A percentile compares a stretch with the other conserved stretches of the same genome.
These are phyloP conservation scores for Vireo griseus DNA, from an alignment of 2,797 vertebrate species.

Conservation along the genomic window DNA sequence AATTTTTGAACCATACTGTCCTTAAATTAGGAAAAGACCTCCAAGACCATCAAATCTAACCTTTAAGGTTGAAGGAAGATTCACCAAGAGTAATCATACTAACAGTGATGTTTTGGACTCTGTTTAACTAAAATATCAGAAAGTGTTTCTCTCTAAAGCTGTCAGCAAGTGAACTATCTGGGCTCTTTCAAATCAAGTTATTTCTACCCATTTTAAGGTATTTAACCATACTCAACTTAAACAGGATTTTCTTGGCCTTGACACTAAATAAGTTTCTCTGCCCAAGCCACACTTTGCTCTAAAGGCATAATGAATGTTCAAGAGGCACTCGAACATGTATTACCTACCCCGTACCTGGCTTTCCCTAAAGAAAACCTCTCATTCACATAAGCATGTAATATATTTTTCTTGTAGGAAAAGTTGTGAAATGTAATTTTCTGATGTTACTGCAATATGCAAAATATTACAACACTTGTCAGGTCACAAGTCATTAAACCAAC, in stretches of 20 bases:
- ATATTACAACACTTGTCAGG: neutral
- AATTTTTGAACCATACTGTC: neutral
- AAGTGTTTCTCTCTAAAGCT: neutral
- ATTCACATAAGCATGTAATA: neutral
- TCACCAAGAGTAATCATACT: neutral
- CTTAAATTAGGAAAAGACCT: neutral
- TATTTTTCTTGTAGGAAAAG: neutral
- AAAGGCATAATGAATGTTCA: neutral
- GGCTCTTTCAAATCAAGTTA: neutral
- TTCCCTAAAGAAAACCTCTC: neutral
- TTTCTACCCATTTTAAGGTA: neutral
- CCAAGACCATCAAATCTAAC: neutral
- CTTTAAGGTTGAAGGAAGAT: neutral
- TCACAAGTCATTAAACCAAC: neutral
- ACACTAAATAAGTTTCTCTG: neutral
- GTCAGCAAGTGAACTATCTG: neutral
- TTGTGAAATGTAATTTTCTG: neutral
- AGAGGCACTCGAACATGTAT: neutral
- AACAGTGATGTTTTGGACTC: neutral
- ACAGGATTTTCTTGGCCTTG: neutral
- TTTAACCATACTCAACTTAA: neutral
- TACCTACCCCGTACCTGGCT: neutral
- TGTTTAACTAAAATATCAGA: neutral
- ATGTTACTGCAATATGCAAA: neutral
- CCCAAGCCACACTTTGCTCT: neutral